Evolutionary conservation across 64 coral and sea anemone species (phyloP), one percentile per base, ranked within the genome.

Genomic region (Stichodactyla mertensii): DNA sequence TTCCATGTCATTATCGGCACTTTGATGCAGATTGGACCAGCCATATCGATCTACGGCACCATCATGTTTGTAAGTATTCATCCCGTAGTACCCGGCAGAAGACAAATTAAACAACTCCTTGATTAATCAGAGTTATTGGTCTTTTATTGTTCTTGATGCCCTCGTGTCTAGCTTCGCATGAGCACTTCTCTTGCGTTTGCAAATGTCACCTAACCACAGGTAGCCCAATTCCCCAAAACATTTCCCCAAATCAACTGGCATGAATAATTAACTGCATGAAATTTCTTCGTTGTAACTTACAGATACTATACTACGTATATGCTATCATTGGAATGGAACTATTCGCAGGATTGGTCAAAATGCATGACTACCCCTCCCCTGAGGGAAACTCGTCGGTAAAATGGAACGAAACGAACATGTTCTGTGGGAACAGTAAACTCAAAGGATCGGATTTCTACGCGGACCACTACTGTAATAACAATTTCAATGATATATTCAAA

Each of bases 11-110:
- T 99, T 23, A 90, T 99, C 13, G 86, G 88, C 36, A 99, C 97
- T 45, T 77, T 99, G 2, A 99, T 99, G 97, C 97, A 99, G 86
- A 95, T 99, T 77, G 97, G 97, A 55, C 97, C 97, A n/a, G 93
- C 97, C 16, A 88, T 99, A 20, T 80, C 88, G 1, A 99, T 88
- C 2, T 99, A 95, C 69, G 97, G 97, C 61, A 85, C 90, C 16
- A 95, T 99, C 18, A 90, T 94, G 52, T 93, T 99, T 88, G 97
- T 99, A 90, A 95, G 97, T 92, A 67, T 22, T 2, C 51, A 10
- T 26, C 8, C 69, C 16, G 1, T 58, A 15, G 56, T 58, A 15
- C 4, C 14, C 56, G 14, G 56, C 14, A 15, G 9, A 58, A 45
- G 36, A 45, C 36, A 45, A 45, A 3, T 45, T 2, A 45, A 45